Conservation (phyloP, 2,113 vertebrate species). For the Spilogale gracilis region DNA sequence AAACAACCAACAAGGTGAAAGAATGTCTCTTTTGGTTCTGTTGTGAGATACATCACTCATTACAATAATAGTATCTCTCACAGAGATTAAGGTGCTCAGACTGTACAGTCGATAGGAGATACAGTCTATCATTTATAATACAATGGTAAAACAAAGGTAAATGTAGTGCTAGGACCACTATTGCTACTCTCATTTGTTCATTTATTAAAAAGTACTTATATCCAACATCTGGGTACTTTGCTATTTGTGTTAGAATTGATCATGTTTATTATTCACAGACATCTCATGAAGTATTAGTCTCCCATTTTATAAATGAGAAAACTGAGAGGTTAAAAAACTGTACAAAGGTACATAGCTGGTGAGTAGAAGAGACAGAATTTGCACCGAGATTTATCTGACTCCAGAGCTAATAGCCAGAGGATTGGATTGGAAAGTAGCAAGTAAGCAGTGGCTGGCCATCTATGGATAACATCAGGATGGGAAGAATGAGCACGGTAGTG, state of each 20-base stretch:
- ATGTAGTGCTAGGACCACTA: neutral
- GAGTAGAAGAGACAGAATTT: neutral
- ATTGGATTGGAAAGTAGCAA: neutral
- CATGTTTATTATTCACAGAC: neutral
- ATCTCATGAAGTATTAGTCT: neutral
- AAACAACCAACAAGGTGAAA: conserved; percentile 14
- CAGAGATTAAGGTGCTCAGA: neutral
- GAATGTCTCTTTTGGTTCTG: neutral
- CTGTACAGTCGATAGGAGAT: neutral
- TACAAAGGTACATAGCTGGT: neutral
- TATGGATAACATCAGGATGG: neutral
- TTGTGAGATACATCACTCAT: neutral
- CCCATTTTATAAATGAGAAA: conserved; percentile 4
- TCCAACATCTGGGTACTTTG: neutral
- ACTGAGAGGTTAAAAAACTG: neutral
- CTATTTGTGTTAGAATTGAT: neutral
- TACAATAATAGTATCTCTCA: neutral
- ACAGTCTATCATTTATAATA: neutral
- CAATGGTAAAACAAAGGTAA: neutral
- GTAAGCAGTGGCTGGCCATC: neutral
- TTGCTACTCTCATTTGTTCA: neutral
- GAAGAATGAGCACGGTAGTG: accelerated
- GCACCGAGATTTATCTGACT: neutral
- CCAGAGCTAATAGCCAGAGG: neutral
- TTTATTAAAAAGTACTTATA: neutral